Conservation (phyloP, 2,797 vertebrate species). For the Parambassis ranga region DNA sequence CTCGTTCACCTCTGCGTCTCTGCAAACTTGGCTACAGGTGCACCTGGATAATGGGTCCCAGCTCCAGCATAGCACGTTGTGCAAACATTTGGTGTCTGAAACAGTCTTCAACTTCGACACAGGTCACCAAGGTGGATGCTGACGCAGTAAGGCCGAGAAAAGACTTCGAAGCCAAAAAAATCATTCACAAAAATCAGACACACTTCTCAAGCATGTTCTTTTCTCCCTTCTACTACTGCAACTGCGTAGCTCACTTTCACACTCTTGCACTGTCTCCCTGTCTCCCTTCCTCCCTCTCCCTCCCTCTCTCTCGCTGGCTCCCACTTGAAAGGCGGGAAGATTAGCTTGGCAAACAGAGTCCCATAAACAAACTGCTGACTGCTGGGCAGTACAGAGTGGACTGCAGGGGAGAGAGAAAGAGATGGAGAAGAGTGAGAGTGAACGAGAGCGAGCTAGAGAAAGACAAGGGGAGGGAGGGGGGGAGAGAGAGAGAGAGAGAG, state of each 20-base stretch:
- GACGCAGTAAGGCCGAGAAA: background rate
- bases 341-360: constrained; percentile 81
- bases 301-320: constrained; percentile 58
- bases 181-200: constrained; percentile 46
- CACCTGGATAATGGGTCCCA: constrained; percentile 33
- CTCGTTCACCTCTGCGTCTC: constrained; percentile 27
- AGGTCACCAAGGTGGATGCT: background rate
- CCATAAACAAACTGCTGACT: constrained; percentile 83
- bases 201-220: constrained; percentile 50
- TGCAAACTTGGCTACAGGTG: constrained; percentile 67
- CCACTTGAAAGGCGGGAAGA: constrained; percentile 79
- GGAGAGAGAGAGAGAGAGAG: background rate
- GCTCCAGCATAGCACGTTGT: constrained; percentile 46
- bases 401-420: constrained; percentile 58
- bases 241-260: constrained; percentile 69
- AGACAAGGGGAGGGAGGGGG: background rate
- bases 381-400: constrained; percentile 63
- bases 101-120: constrained; percentile 5
- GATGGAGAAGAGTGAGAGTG: constrained; percentile 4
- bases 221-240: constrained; percentile 58
- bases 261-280: constrained; percentile 33
- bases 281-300: constrained; percentile 17
- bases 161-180: constrained; percentile 19
- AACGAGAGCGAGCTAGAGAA: background rate
- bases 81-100: background rate